Evolutionary conservation across 1,140 invertebrate genomes (phyloP), one percentile per base, ranked within the genome.

Genomic region (Pararge aegeria): DNA sequence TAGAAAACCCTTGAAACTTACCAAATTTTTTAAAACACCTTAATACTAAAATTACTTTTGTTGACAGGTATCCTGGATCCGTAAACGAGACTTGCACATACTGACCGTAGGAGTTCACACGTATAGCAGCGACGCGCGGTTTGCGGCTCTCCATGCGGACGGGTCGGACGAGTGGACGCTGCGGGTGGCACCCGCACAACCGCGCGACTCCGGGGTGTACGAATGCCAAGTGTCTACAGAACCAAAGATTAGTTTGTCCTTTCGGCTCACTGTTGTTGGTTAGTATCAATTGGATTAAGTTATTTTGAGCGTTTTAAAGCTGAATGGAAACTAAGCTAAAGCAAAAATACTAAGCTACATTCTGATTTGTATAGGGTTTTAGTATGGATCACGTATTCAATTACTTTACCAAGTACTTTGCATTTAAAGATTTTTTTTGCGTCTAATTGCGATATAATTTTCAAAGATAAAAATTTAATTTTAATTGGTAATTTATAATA

Each of bases 221-320:
- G 96, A 97, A 78, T 97, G 96, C 79, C 96, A 97, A 91, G 95
- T 97, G 6, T 96, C 95, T 61, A 96, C 95, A 0, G 95, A 96
- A 79, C 95, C 96, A 4, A 96, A 96, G 83, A 96, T 96, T 69
- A 96, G 95, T 67, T 91, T 94, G 72, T 94, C 94, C 27, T 96
- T 95, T 79, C 93, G 93, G 63, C 92, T 96, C 15, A 95, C 93
- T 66, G 95, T 97, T 79, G 95, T 96, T 53, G 95, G 95, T 96
- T 75, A 93, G 95, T 94, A 40, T 46, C 30, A 34, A n/a, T 7
- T 27, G 5, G 27, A 27, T 27, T 27, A 27, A 27, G 27, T 9
- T 27, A 27, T 9, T n/a, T n/a, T n/a, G n/a, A n/a, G 27, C 5
- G 27, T 7, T 27, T 1, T 27, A 27, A 27, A 27, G 1, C 10